Evolutionary conservation across 2,113 vertebrate species (phyloP).

Genomic region (Albula glossodonta): DNA sequence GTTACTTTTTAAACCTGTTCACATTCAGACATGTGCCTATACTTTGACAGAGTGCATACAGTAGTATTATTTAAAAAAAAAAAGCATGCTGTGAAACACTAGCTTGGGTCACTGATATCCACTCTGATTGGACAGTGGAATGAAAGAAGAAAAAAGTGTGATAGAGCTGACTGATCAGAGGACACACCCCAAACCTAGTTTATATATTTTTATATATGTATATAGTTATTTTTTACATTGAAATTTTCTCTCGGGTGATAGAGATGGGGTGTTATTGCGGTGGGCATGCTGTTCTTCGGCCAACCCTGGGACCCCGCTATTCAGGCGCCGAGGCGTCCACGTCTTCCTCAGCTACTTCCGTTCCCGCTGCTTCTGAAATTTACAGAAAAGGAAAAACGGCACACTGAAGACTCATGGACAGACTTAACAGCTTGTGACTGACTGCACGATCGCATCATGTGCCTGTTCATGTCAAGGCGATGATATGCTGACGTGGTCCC

Average conservation of each 20-base stretch:
- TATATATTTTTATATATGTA: constrained; percentile 31
- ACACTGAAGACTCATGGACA: background rate
- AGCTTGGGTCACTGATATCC: constrained; percentile 36
- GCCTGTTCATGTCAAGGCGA: too few relatives aligned
- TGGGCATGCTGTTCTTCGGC: constrained; percentile 26
- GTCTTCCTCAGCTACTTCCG: constrained; percentile 46
- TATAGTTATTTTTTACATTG: constrained; percentile 38
- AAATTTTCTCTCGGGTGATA: constrained; percentile 40
- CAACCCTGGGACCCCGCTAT: constrained; percentile 13
- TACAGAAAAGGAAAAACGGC: background rate
- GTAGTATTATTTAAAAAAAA: constrained; percentile 13
- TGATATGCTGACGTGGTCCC: too few relatives aligned
- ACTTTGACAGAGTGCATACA: constrained; percentile 23
- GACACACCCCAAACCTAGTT: constrained; percentile 35
- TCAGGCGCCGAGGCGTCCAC: constrained; percentile 5
- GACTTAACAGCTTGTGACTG: background rate
- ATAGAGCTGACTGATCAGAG: constrained; percentile 29
- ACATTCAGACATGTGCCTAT: background rate
- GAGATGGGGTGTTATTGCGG: constrained; percentile 54
- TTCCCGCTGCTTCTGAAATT: constrained; percentile 52
- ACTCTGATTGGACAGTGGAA: constrained; percentile 31
- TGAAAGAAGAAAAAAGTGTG: constrained; percentile 35
- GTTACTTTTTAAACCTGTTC: background rate
- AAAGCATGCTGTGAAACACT: constrained; percentile 43
- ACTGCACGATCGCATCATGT: too few relatives aligned